Evolutionary conservation across 2,797 vertebrate species (phyloP), one percentile per base, ranked within the genome.

Genomic region (Aphelocoma californica): DNA sequence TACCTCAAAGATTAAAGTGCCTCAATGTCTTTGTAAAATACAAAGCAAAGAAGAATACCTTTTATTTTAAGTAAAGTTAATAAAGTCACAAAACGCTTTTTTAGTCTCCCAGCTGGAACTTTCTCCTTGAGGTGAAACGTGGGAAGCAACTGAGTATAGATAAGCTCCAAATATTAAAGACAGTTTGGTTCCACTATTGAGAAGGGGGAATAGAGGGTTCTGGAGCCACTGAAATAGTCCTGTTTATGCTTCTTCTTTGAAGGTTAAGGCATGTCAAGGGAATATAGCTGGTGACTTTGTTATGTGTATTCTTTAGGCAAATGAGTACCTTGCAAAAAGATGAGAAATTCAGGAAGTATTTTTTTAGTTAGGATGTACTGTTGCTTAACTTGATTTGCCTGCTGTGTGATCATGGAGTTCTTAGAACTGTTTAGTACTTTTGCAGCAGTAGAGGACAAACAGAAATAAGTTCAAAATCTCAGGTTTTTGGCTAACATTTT

Each of bases 31-130:
- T 74, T 94, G 64, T 81, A 66, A 93, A 94, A 83, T 60, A 85
- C 34, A 81, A 94, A 90, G 40, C 29, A 18, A 77, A 79, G 70
- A 88, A 91, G 7, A 26, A 73, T 36, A 81, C 17, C 5, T 90
- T 84, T 84, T 62, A 66, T 86, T 90, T 51, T 81, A 75, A 86
- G 50, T 65, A 72, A 81, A 81, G 48, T 77, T 90, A 86, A 93
- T 93, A 81, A 90, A 62, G 40, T 60, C 47, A 60, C 44, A 21
- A 79, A 88, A 75, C 13, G 10, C 13, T 61, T 90, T 81, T 90
- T 79, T 31, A 75, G 31, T 81, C 9, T 61, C 45, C 14, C n/a
- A 91, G 80, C 16, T 84, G 65, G 34, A 95, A 50, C 18, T 47
- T 61, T 77, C 58, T 94, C 31, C 51, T 79, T 66, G 44, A 90